Base-by-base conservation (phyloP, 2,797 vertebrate species). In the Danio kyathit region DNA sequence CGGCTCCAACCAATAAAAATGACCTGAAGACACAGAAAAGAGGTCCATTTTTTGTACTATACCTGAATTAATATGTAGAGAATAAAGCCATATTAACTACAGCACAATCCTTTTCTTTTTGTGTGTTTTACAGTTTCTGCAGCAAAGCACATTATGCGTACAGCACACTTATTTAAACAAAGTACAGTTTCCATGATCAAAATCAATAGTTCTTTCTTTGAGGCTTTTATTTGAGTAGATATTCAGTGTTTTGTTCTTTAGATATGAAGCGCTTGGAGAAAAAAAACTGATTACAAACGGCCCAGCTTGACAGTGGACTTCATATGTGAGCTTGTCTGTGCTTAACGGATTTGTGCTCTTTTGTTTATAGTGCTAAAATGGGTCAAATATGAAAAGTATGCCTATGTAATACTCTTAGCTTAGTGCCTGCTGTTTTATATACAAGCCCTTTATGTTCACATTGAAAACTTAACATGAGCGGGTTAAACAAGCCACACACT, bases 1-100 rank as follows among this genome's bases (percentile, higher is more conserved):
- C 4, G 95, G 95, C 80, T 96, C 91, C 89, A 96, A 81, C 95
- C 95, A 96, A 84, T 94, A 93, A 88, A 95, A 95, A 52, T 95
- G 86, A 79, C 96, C 96, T 96, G 88, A 5, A 59, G 52, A 66
- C 60, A 80, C 71, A 80, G 5, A 11, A 83, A 43, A 41, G 13
- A 16, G 52, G 51, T 72, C 10, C 19, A 44, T 73, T 59, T 44
- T 10, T 44, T 56, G 49, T 19, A 1, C 5, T 13, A 17, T 44
- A 70, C 13, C 12, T 16, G 41, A 57, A 46, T 57, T 43, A 46
- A 73, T 16, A 46, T 6, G 7, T 9, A 44, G 54, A 41, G 29
- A 72, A 17, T 14, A 21, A 73, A 59, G 17, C 14, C 19, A n/a
- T 43, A 54, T 13, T 17, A 54, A 41, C 2, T 71, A 19, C 38